Evolutionary conservation across 2,113 vertebrate genomes (phyloP), one percentile per base, ranked within the genome.

Genomic region (Petaurus breviceps): DNA sequence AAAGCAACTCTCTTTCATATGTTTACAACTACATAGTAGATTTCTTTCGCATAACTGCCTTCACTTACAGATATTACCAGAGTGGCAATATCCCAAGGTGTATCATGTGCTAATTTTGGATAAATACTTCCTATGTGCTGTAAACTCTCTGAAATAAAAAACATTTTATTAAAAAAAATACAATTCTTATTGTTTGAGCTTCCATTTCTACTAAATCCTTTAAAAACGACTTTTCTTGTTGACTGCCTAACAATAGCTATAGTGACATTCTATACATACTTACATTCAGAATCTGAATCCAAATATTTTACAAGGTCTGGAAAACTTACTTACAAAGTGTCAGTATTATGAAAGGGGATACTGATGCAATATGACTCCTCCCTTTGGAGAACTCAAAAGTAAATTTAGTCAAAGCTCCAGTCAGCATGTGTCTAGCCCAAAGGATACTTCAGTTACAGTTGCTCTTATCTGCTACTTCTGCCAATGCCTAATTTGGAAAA

Each of bases 1-100:
- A 91, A 52, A 77, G 68, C 97, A 95, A 50, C 89, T 95, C 95
- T 93, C 95, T 95, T 93, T 89, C 47, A 77, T 91, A 97, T 92
- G 89, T 93, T 89, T 92, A 94, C 31, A 31, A 52, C 94, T 96
- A 90, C 77, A 96, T 94, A 24, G 24, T 61, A 54, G 92, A 95
- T 94, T 94, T 97, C 92, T 96, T 96, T 95, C 95, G 94, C 93
- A 95, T 96, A 96, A 97, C 57, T 37, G 96, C 93, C 96, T 96
- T 94, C 84, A 90, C n/a, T 92, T 96, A 90, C 24, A 93, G 52
- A 94, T 51, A 51, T 89, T 96, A 95, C 96, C 94, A 92, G 95
- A 92, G 90, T 91, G 95, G 92, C 92, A 77, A 55, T 97, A 92
- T 96, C 92, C 94, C 77, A 94, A 96, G 51, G 92, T 94, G 61